Evolutionary conservation across 2,888 invertebrate genomes (phyloP), one percentile per base, ranked within the genome.

Genomic region (Cataglyphis cursor): DNA sequence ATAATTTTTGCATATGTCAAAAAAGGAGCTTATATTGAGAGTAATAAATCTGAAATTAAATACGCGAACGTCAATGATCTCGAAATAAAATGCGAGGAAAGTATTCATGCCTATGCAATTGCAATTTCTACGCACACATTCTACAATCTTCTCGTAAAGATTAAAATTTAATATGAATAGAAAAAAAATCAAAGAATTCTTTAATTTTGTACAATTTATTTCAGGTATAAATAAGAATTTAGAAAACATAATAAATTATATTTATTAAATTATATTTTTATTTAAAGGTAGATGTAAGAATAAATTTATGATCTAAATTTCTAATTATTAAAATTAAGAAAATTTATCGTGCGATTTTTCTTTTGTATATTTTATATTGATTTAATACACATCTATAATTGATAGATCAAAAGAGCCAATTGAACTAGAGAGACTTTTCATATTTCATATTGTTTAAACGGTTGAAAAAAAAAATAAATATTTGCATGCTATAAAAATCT

Each of bases 401-500:
- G 31, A 54, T 12, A 24, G 24, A 44, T 44, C 57, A 81, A 75
- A 35, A 38, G 5, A 48, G 9, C 5, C 28, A 4, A 31, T 61
- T 38, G n/a, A 18, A 12, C 18, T 31, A 54, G 12, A 1, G 73
- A 65, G 18, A 21, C 0, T 12, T 21, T 21, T 31, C 28, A 65
- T 54, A 28, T 65, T 57, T 24, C 28, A 65, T 28, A 31, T 65
- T 74, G 3, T 41, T 74, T 75, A 64, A 81, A 18, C 18, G 28
- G 4, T 21, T 59, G 41, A 24, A 81, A 48, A 48, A 48, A 8
- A 1, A 15, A 54, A 51, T 72, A 72, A 73, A 31, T 12, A 41
- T 31, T 73, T 38, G n/a, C 18, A 3, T 31, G 31, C 21, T 10
- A 3, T 3, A 18, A 5, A 75, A 44, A 18, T 64, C n/a, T 57